phyloP scores from a whole-genome alignment of 2,113 vertebrate species.

The Ranitomeya variabilis region DNA sequence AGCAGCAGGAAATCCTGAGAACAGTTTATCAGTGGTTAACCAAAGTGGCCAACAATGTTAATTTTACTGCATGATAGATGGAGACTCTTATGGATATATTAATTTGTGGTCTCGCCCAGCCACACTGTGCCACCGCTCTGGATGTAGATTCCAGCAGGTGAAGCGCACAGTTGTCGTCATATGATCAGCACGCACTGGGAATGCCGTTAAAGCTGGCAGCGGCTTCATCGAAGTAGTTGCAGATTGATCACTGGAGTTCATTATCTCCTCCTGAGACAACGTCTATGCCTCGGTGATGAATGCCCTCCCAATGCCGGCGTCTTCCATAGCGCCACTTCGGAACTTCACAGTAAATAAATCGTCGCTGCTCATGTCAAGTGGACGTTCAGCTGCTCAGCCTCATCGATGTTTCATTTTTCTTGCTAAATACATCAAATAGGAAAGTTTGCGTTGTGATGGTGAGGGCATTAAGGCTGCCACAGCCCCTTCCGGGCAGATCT shows the following conservation, averaged over 20 bases:
- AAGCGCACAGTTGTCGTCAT: not conserved
- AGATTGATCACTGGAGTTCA: constrained; percentile 55
- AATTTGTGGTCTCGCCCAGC: not conserved
- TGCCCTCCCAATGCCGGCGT: constrained; percentile 30
- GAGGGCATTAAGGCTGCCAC: not conserved
- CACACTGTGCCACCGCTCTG: not conserved
- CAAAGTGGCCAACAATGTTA: not conserved
- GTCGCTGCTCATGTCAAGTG: not conserved
- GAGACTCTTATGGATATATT: not conserved
- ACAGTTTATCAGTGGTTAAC: not conserved
- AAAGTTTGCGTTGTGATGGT: not conserved
- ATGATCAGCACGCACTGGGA: constrained; percentile 4
- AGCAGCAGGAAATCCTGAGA: not conserved
- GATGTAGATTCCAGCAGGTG: not conserved
- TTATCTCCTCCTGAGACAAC: constrained; percentile 49
- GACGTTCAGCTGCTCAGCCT: constrained; percentile 9
- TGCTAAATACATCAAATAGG: constrained; percentile 38
- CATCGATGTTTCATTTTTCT: constrained; percentile 23
- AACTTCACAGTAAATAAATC: constrained; percentile 47
- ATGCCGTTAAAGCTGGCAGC: constrained; percentile 31
- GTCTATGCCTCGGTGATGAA: constrained; percentile 27
- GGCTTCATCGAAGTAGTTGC: constrained; percentile 5
- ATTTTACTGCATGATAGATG: not conserved
- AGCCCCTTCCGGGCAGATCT: not conserved
- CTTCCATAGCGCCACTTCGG: constrained; percentile 44